These are phyloP conservation scores for Pristis pectinata DNA, from an alignment of 2,797 vertebrate species.

Conservation along the genomic window DNA sequence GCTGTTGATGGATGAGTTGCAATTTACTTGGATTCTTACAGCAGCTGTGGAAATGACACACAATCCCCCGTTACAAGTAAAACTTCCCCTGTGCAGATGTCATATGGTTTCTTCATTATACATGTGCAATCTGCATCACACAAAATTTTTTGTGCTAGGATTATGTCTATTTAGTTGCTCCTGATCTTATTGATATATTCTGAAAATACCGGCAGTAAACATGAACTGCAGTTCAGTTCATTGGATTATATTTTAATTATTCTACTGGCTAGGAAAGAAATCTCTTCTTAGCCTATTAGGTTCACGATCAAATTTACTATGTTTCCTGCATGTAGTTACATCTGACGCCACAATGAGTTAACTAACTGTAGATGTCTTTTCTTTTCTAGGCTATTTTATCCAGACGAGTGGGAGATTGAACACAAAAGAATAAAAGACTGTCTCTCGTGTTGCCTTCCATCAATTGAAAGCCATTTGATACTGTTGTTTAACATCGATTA, in stretches of 20 bases:
- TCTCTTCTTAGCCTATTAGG: neutral
- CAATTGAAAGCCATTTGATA: conserved; percentile 24
- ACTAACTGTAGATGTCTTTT: conserved; percentile 8
- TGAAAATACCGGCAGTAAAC: neutral
- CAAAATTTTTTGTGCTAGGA: neutral
- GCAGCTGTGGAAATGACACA: conserved; percentile 9
- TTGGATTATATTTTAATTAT: conserved; percentile 30
- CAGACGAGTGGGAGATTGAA: neutral
- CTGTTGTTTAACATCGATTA: neutral
- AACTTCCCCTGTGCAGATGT: conserved; percentile 11
- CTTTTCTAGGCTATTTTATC: neutral
- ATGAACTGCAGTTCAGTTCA: neutral
- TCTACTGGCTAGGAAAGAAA: neutral
- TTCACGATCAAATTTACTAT: neutral
- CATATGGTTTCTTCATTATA: neutral
- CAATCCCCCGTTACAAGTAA: neutral
- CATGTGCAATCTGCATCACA: neutral
- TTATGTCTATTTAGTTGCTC: neutral
- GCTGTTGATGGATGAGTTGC: neutral
- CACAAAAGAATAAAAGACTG: conserved; percentile 8
- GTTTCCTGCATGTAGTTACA: neutral
- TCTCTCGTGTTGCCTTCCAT: neutral
- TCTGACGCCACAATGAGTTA: conserved; percentile 18
- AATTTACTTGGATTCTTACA: neutral
- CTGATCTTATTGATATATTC: neutral